Base-by-base conservation (phyloP, 2,888 invertebrate species). In the Schizotus pectinicornis region DNA sequence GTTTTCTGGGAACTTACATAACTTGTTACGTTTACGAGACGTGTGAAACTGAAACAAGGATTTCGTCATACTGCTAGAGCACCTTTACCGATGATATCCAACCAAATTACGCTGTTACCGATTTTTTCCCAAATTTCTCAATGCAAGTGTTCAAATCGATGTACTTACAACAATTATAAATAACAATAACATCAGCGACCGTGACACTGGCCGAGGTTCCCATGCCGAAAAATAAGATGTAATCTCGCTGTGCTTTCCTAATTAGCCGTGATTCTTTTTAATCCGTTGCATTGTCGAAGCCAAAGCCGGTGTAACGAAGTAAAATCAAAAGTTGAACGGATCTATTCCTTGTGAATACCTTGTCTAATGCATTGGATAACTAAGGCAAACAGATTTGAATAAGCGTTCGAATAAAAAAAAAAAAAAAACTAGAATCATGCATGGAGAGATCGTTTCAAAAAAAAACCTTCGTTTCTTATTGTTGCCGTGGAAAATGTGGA, bases 381-480 rank as follows among this genome's bases (percentile, higher is more conserved):
- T 31, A 53, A 52, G 22, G 33, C 50, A 41, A 50, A 41, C 52
- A 36, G 6, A 38, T 42, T 9, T 9, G 35, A 13, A 33, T 42
- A 41, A 13, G 12, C 6, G 8, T 13, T 11, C 39, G 9, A 3
- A 3, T 22, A 22, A 22, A 22, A 22, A 13, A 12, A 3, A 9
- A 9, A 51, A 51, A 51, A 51, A 51, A 38, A 22, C 51, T 34
- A 36, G 43, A 53, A 38, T 49, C 49, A 49, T 38, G 47, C 36
- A 36, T 52, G 43, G 43, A 38, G 45, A 9, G 45, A 46, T 37
- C 53, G 52, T 13, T 47, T 8, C 35, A 22, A 13, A 38, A 37
- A 47, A 48, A 47, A 56, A 49, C 41, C 35, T 34, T 36, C 49
- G 49, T 49, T 56, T 56, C 38, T 33, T 41, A 50, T 53, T 22